Conservation (phyloP, 2,888 invertebrate genomes). For the Macropis europaea region DNA sequence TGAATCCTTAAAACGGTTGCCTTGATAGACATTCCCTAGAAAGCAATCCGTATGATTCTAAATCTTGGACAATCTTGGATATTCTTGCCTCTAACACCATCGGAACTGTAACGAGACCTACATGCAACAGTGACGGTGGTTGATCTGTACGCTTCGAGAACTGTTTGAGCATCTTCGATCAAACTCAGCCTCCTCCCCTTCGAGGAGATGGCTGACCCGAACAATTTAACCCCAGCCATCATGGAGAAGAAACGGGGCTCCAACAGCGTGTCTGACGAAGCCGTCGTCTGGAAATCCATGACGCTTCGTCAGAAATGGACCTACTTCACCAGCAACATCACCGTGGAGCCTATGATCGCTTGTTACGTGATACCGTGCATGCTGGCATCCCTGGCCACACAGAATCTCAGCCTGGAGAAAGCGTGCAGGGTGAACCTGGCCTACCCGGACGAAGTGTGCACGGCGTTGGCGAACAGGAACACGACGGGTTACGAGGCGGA, state of each 20-base stretch:
- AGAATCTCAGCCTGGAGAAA: conserved; percentile 92
- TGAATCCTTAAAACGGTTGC: neutral
- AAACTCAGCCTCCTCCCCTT: neutral
- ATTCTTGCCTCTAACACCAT: no score
- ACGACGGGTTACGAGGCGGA: conserved; percentile 85
- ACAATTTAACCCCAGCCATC: neutral
- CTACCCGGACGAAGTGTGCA: conserved; percentile 87
- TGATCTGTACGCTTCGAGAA: neutral
- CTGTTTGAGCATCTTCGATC: neutral
- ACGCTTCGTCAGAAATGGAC: conserved; percentile 82
- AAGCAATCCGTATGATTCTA: neutral
- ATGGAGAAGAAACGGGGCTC: conserved; percentile 44
- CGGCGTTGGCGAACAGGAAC: conserved; percentile 87
- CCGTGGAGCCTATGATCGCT: conserved; percentile 88
- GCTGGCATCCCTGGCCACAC: conserved; percentile 88
- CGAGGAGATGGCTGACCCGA: conserved; percentile 30
- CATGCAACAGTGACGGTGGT: no score
- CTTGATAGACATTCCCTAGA: neutral
- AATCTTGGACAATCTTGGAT: neutral
- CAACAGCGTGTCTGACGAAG: conserved; percentile 33
- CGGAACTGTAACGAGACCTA: no score
- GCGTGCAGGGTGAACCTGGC: conserved; percentile 91
- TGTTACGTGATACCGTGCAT: conserved; percentile 86
- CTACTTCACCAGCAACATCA: conserved; percentile 84
- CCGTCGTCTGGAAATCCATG: conserved; percentile 80